Evolutionary conservation across 92 coral and sea anemone genomes (phyloP).

Genomic region (Heteractis magnifica): DNA sequence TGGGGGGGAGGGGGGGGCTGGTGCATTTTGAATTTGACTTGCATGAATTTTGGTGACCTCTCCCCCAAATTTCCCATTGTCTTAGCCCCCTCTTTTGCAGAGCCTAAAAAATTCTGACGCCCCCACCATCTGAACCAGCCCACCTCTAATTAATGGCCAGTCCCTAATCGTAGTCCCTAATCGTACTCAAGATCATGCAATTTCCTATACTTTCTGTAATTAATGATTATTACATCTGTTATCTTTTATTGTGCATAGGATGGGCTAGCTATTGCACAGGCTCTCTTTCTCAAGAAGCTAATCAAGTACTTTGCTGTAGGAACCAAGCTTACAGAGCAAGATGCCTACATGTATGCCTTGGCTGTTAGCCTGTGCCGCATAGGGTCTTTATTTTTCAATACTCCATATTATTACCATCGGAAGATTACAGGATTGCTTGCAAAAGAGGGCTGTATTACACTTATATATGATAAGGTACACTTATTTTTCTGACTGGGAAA

Average conservation of each 20-base stretch:
- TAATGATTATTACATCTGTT: not conserved
- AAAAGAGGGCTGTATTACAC: slow-evolving; percentile 46
- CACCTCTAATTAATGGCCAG: too few species aligned
- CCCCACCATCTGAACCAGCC: too few species aligned
- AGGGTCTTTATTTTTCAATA: slow-evolving; percentile 24
- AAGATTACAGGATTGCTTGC: slow-evolving; percentile 39
- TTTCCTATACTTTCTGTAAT: too few species aligned
- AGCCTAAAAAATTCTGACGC: too few species aligned
- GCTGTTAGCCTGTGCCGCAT: slow-evolving; percentile 29
- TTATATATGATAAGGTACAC: slow-evolving; percentile 34
- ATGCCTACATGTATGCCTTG: slow-evolving; percentile 45
- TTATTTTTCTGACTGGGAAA: not conserved
- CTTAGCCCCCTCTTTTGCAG: too few species aligned
- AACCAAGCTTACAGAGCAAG: slow-evolving; percentile 22
- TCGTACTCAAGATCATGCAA: too few species aligned
- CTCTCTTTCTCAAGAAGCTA: slow-evolving; percentile 36
- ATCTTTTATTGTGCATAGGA: slow-evolving; percentile 5
- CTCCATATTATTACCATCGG: slow-evolving; percentile 46
- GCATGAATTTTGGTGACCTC: too few species aligned
- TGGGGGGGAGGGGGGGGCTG: too few species aligned
- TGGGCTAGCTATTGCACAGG: slow-evolving; percentile 48
- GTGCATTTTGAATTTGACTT: too few species aligned
- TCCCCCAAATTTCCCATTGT: too few species aligned
- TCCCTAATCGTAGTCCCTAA: too few species aligned
- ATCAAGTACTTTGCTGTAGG: slow-evolving; percentile 31